Conservation (phyloP, 1,140 invertebrate genomes). For the Tetramorium parvispinum region DNA sequence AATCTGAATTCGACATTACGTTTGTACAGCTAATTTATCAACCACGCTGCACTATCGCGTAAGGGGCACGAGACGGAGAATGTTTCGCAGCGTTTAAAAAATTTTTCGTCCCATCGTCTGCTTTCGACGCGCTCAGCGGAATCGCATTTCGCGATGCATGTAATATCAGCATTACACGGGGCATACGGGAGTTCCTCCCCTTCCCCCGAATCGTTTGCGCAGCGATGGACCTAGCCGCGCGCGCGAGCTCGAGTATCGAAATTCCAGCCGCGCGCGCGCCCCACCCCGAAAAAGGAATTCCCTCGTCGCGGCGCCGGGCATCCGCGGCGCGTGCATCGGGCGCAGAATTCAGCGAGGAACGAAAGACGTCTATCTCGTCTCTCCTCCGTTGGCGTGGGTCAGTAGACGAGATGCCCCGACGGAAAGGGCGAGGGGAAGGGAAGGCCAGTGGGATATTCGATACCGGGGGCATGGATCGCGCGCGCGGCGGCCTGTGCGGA, state of each 20-base stretch:
- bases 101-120: neutral
- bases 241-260: slow-evolving; percentile 53
- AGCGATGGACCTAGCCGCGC: neutral
- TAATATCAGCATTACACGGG: slow-evolving; percentile 23
- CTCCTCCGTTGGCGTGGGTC: slow-evolving; percentile 71
- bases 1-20: neutral
- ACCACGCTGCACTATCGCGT: neutral
- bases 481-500: slow-evolving; percentile 67
- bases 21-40: neutral
- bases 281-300: slow-evolving; percentile 21
- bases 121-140: neutral
- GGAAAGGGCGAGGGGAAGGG: neutral
- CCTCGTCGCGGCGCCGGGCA: slow-evolving; percentile 10
- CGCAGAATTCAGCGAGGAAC: slow-evolving; percentile 43
- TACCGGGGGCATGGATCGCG: slow-evolving; percentile 65
- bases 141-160: slow-evolving; percentile 6
- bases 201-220: slow-evolving; percentile 11
- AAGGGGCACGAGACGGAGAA: neutral
- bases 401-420: slow-evolving; percentile 60
- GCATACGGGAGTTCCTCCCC: slow-evolving; percentile 7
- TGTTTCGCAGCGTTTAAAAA: neutral
- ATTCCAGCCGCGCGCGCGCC: slow-evolving; percentile 21
- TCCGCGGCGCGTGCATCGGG: slow-evolving; percentile 30
- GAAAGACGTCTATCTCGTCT: slow-evolving; percentile 52
- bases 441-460: slow-evolving; percentile 80